Percentiles rank a stretch among this genome's conserved stretches.
Conservation (phyloP, 2,797 vertebrate genomes). For the Pterois miles region DNA sequence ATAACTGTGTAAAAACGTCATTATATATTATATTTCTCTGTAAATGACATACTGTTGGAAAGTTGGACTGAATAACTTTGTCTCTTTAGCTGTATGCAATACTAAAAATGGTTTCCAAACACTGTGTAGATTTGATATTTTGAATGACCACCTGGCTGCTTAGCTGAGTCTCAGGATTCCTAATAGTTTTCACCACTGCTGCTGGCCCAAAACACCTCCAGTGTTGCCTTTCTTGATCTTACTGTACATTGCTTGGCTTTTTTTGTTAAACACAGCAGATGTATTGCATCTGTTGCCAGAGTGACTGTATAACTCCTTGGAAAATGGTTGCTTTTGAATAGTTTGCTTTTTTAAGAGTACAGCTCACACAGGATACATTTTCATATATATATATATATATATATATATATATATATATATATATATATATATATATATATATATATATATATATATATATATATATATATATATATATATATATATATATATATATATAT, state of each 20-base stretch:
- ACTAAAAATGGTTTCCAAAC: neutral
- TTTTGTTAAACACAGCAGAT: constrained; percentile 19
- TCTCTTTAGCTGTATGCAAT: neutral
- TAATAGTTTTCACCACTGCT: neutral
- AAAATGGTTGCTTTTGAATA: constrained; percentile 26
- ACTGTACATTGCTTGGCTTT: constrained; percentile 1
- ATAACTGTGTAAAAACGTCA: neutral
- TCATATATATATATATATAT: too few relatives aligned
- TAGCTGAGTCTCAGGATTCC: neutral
- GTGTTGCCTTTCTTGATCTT: constrained; percentile 4
- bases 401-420: too few relatives aligned
- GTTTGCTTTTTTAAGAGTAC: neutral
- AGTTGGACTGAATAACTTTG: neutral
- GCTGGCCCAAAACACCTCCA: neutral
- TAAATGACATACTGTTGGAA: neutral
- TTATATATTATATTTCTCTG: neutral
- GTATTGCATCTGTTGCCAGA: constrained; percentile 33
- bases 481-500: too few relatives aligned
- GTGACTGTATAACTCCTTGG: constrained; percentile 29
- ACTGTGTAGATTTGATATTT: neutral
- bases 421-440: too few relatives aligned
- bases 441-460: too few relatives aligned
- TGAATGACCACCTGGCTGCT: neutral
- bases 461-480: too few relatives aligned
- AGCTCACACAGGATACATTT: neutral